Base-by-base conservation (phyloP, 2,797 vertebrate genomes). In the Microctenopoma stevenorrisi region DNA sequence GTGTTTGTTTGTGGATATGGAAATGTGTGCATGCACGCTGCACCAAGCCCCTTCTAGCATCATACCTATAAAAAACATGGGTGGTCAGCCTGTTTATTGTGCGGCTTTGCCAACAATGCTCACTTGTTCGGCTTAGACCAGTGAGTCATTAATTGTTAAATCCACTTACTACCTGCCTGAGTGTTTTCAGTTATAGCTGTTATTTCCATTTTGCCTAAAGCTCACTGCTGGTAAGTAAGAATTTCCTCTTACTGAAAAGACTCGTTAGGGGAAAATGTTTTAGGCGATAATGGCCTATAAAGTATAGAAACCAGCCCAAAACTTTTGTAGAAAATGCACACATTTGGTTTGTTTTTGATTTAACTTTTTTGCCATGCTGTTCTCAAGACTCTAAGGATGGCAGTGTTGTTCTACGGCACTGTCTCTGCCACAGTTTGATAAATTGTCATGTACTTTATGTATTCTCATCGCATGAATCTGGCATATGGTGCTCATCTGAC, bases 11-110 rank as follows among this genome's bases (percentile, higher is more conserved):
- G 68, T 63, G 54, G 50, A 74, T 67, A 82, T 79, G 68, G 26
- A 69, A 13, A 22, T 73, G 76, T 69, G 58, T 79, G 67, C 52
- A 64, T 83, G 63, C 57, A 60, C 78, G 56, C 60, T 68, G 76
- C 48, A 71, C 73, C 53, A 33, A 68, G 83, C 70, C 62, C 79
- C 73, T 64, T 68, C 89, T 70, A 70, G 62, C 64, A 73, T 86
- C 79, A 69, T 77, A 87, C 86, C 79, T 82, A 88, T 90, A 85
- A 92, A 92, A 89, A 49, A 64, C 78, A 81, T 72, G 88, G 92
- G 92, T 93, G 92, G 92, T 84, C 91, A 91, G 76, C 49, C 55
- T 81, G 56, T 84, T 89, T 86, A 86, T 81, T 68, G 68, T 64
- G 58, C 42, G 66, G 74, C 59, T 80, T 88, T 78, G 63, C 61